Percentiles rank a stretch among this genome's conserved stretches.
Conservation (phyloP, 2,888 invertebrate species). For the Aphodius granarius region DNA sequence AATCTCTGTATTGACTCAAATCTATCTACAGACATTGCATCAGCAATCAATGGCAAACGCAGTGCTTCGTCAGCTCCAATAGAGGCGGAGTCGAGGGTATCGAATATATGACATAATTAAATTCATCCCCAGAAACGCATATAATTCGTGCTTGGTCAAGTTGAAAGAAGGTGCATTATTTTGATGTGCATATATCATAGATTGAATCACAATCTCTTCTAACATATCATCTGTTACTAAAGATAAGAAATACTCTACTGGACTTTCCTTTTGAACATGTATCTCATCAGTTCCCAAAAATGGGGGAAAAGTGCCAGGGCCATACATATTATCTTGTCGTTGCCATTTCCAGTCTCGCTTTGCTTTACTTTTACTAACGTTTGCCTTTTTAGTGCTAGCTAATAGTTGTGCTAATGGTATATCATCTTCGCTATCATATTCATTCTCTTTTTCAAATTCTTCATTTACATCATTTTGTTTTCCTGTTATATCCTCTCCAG, state of each 20-base stretch:
- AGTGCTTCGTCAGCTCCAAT: background rate
- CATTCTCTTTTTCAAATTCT: background rate
- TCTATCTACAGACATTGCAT: background rate
- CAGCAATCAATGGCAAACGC: background rate
- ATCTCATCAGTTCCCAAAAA: background rate
- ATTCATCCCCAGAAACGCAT: background rate
- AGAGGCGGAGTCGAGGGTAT: background rate
- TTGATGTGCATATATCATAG: background rate
- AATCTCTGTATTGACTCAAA: background rate
- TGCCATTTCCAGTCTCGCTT: background rate
- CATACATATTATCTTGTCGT: background rate
- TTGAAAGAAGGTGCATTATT: slow-evolving; percentile 6
- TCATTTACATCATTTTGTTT: background rate
- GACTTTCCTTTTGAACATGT: slow-evolving; percentile 1
- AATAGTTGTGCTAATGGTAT: background rate
- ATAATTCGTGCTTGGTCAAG: slow-evolving; percentile 1
- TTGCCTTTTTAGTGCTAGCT: background rate
- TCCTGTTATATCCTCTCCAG: background rate
- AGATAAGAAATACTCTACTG: slow-evolving; percentile 9
- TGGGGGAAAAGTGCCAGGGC: slow-evolving; percentile 1
- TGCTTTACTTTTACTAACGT: background rate
- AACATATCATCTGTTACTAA: slow-evolving; percentile 1
- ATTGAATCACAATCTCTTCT: background rate
- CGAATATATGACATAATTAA: slow-evolving; percentile 2
- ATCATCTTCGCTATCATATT: slow-evolving; percentile 1